Base-by-base conservation (phyloP, 2,113 vertebrate genomes). In the Sterrhoptilus dennistouni region DNA sequence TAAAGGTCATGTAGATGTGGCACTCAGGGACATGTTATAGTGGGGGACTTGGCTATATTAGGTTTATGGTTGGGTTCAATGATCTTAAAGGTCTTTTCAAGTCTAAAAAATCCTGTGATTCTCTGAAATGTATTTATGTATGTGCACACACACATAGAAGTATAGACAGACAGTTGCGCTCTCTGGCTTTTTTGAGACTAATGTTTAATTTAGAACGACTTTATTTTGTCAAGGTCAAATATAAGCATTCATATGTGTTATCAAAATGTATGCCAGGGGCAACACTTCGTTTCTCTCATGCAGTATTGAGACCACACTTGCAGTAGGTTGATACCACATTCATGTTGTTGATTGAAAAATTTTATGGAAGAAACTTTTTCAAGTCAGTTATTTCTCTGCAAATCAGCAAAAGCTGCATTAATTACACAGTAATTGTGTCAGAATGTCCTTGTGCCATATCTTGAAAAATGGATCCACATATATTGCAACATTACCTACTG, bases 361-460 rank as follows among this genome's bases (percentile, higher is more conserved):
- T 86, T 86, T 83, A 69, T 40, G 35, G 19, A 59, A 45, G 19
- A 82, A 56, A 25, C n/a, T 76, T 44, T 53, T 64, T 68, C 36
- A 71, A 44, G 65, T 81, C 42, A n/a, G 3, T 69, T 95, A 31
- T 77, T 97, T 81, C 68, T 64, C 75, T 88, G 75, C 47, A 92
- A 83, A 76, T 94, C n/a, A 60, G 56, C 38, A 79, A 57, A 81
- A 69, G 36, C 28, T 82, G 60, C 57, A 10, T 93, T 91, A 21
- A 18, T 86, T 45, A 8, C 53, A 54, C 8, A 38, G 23, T 57
- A 52, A 75, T 92, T 92, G 38, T 89, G 61, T 92, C 89, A 64
- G 0, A 0, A 13, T 63, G 65, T 76, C 61, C 50, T 91, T 4
- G 2, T 83, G 47, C 63, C 3, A 0, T 66, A 54, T 47, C 79